Evolutionary conservation across 2,888 invertebrate species (phyloP).

Genomic region (Protodeltote pygarga): DNA sequence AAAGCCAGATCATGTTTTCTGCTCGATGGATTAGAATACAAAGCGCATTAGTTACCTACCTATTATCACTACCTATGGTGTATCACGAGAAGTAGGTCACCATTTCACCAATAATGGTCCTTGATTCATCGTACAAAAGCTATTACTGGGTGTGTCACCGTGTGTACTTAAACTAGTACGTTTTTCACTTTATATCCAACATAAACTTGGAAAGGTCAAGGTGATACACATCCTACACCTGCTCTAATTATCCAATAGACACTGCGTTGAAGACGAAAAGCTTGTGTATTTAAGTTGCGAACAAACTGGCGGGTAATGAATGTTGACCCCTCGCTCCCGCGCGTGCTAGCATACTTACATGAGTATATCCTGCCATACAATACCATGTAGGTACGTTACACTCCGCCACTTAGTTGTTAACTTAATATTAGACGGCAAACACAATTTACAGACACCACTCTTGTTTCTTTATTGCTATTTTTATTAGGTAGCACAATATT

Average conservation of each 20-base stretch:
- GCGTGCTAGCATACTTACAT: conserved; percentile 29
- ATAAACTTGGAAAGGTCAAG: conserved; percentile 35
- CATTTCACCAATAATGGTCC: conserved; percentile 46
- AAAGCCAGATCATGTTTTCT: conserved; percentile 59
- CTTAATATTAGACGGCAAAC: conserved; percentile 17
- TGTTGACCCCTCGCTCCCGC: conserved; percentile 46
- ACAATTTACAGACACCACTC: conserved; percentile 20
- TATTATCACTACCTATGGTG: conserved; percentile 52
- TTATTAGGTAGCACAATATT: conserved; percentile 19
- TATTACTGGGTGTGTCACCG: conserved; percentile 23
- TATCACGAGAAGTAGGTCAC: conserved; percentile 54
- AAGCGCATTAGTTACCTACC: conserved; percentile 54
- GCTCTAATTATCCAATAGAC: conserved; percentile 66
- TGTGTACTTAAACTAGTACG: conserved; percentile 16
- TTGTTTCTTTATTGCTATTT: conserved; percentile 30
- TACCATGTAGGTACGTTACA: conserved; percentile 13
- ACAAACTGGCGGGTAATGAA: conserved; percentile 56
- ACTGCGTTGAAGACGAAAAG: conserved; percentile 61
- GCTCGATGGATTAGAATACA: conserved; percentile 64
- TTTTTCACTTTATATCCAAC: conserved; percentile 20
- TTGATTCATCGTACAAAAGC: conserved; percentile 25
- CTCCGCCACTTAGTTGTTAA: conserved; percentile 16
- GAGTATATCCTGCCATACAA: conserved; percentile 29
- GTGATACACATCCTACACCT: conserved; percentile 49
- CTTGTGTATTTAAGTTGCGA: conserved; percentile 51